Evolutionary conservation across 2,888 invertebrate genomes (phyloP), one percentile per base, ranked within the genome.

Genomic region (Ferrisia virgata): DNA sequence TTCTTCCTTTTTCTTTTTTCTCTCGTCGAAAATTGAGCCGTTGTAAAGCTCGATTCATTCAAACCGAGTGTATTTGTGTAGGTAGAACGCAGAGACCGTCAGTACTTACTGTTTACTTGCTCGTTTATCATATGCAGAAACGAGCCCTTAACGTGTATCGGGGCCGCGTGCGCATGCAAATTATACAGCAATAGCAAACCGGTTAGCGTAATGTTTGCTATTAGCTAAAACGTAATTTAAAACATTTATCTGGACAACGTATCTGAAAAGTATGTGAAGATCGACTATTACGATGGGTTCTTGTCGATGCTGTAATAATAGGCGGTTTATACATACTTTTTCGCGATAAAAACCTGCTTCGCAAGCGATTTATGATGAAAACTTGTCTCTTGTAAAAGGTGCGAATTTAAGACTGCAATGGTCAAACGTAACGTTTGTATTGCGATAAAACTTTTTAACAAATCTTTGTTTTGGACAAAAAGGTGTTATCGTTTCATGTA

Each of bases 141-240:
- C 47, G 18, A 47, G 47, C 47, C 58, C 28, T 15, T 64, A 64
- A 64, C 58, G 58, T 64, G 28, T n/a, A n/a, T n/a, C n/a, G n/a
- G n/a, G n/a, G n/a, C 28, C 58, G 47, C 18, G 3, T 18, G 18
- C 18, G 9, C 18, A 64, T 64, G 58, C 58, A 64, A 64, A 64
- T 64, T 64, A 64, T 25, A 53, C 13, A n/a, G n/a, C n/a, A 5
- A 43, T 43, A 47, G 1, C 11, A 64, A 64, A 64, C 58, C 58
- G 58, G 58, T 64, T 64, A 25, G 11, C 58, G 58, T 64, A 64
- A 64, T 64, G 58, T 64, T 64, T 64, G 58, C 58, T 64, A 64
- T 28, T 64, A 64, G 58, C 58, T 64, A 13, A 64, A 64, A 64
- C 58, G 58, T 64, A 64, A 64, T 64, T 64, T 64, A 64, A 64